These are phyloP conservation scores for Callyntrura guangdongensis DNA, from an alignment of 2,888 invertebrate species.

Conservation along the genomic window DNA sequence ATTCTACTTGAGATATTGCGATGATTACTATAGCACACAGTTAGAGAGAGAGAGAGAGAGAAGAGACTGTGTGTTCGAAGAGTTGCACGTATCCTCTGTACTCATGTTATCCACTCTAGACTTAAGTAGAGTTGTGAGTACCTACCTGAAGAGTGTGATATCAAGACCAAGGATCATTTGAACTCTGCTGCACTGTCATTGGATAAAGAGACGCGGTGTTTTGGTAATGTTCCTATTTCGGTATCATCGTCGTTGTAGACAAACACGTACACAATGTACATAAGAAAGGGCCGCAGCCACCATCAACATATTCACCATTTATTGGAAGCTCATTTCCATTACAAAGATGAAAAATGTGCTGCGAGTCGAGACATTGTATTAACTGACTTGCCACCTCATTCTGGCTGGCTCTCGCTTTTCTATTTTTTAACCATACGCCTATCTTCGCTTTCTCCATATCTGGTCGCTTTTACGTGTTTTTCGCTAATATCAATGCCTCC, in stretches of 20 bases:
- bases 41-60: background rate
- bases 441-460: slow-evolving; percentile 10
- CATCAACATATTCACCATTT: slow-evolving; percentile 1
- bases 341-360: slow-evolving; percentile 71
- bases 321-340: slow-evolving; percentile 63
- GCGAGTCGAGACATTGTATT: slow-evolving; percentile 42
- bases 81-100: too few relatives aligned
- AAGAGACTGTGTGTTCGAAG: too few relatives aligned
- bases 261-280: slow-evolving; percentile 3
- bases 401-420: background rate
- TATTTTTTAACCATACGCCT: background rate
- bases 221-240: background rate
- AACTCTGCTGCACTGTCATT: slow-evolving; percentile 18
- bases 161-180: slow-evolving; percentile 41
- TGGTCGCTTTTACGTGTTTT: slow-evolving; percentile 15
- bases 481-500: background rate
- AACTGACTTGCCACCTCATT: slow-evolving; percentile 68
- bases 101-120: too few relatives aligned
- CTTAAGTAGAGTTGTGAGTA: background rate
- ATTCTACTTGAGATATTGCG: background rate
- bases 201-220: background rate
- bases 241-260: background rate
- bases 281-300: background rate
- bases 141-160: background rate
- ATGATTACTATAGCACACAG: background rate